Conservation (phyloP, 2,797 vertebrate genomes). For the Gephyroberyx darwinii region DNA sequence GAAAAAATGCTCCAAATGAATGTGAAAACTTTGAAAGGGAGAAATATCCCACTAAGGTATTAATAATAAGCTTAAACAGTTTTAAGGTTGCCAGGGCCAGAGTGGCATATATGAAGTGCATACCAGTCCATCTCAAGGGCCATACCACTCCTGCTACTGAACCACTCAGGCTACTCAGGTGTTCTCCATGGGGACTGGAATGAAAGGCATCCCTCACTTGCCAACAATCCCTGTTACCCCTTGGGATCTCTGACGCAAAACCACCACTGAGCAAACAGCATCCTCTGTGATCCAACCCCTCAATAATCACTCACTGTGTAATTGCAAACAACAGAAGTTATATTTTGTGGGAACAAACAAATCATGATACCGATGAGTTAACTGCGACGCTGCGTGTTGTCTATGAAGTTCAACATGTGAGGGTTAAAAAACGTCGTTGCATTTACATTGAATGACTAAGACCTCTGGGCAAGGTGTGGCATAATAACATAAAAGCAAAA, state of each 20-base stretch:
- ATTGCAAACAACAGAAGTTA: conserved; percentile 19
- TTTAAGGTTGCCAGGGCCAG: conserved; percentile 6
- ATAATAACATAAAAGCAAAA: background rate
- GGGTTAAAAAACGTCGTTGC: background rate
- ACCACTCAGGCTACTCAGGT: conserved; percentile 37
- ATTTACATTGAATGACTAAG: background rate
- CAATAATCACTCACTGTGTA: conserved; percentile 6
- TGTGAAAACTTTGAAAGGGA: background rate
- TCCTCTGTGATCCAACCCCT: conserved; percentile 8
- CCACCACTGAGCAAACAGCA: conserved; percentile 23
- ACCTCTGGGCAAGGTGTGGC: conserved; percentile 2
- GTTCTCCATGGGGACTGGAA: conserved; percentile 37
- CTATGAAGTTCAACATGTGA: background rate
- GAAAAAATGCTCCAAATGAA: background rate
- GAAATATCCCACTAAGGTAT: background rate
- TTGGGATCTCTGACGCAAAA: conserved; percentile 44
- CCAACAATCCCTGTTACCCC: conserved; percentile 14
- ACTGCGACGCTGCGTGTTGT: background rate
- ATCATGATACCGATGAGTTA: background rate
- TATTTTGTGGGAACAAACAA: background rate
- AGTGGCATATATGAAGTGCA: conserved; percentile 34
- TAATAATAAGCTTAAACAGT: background rate
- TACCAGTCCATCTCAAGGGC: conserved; percentile 36
- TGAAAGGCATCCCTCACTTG: conserved; percentile 5
- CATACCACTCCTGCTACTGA: conserved; percentile 25